Base-by-base conservation (phyloP, 1,140 invertebrate species). In the Gonioctena quinquepunctata region DNA sequence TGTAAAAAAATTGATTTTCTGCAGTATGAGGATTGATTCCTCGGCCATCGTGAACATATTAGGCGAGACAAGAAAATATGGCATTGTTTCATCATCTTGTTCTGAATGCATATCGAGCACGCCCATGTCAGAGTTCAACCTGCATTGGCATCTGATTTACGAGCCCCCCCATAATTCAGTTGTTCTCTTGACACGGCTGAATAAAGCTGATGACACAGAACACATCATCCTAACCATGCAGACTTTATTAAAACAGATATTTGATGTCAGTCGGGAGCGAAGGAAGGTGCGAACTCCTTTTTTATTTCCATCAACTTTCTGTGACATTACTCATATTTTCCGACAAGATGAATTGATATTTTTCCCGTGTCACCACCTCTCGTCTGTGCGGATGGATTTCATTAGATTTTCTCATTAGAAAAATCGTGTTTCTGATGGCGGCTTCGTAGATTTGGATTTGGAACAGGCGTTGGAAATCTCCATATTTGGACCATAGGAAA, bases 181-280 rank as follows among this genome's bases (percentile, higher is more conserved):
- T 23, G 21, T 19, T 23, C 52, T 56, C 13, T 21, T 56, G 52
- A 56, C 19, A 56, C 52, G 11, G 21, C 52, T 21, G 21, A 56
- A 56, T 56, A 56, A 56, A 19, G 5, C 19, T 56, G 52, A 56
- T 23, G 52, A 42, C 33, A 56, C 21, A 21, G 21, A 56, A 23
- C 52, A 23, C 21, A 56, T 23, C 52, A 22, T 56, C 21, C 22
- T 19, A 11, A 54, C 18, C 52, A 56, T 56, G 52, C 22, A 19
- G 22, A 23, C 52, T 56, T 56, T 56, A 56, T 56, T 56, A 56
- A 56, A 56, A 56, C 52, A 56, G 18, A 56, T 56, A 23, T 56
- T 56, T 56, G 52, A 21, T 56, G 22, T 23, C 52, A 56, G 52
- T 19, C 22, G 11, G 52, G 11, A 19, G 19, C 11, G 11, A 19